These are phyloP conservation scores for Astyanax mexicanus DNA, from an alignment of 2,797 vertebrate genomes.

Conservation along the genomic window DNA sequence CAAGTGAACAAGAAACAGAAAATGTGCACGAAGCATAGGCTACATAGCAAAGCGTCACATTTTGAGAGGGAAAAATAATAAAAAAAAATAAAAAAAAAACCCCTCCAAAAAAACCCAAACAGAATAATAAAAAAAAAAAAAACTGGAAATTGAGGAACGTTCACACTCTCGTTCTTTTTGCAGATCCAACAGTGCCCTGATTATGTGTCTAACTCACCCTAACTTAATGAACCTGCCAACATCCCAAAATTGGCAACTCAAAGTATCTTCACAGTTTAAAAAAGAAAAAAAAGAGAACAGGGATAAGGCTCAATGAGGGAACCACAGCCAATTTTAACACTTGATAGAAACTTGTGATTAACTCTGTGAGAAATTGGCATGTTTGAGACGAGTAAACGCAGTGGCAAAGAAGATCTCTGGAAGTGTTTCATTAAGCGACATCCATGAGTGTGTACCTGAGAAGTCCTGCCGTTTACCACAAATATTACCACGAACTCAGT, in stretches of 20 bases:
- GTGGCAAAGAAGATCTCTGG: constrained; percentile 54
- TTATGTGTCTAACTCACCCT: constrained; percentile 53
- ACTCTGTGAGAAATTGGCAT: constrained; percentile 57
- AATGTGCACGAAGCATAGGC: constrained; percentile 46
- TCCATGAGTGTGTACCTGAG: constrained; percentile 59
- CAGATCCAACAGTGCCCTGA: constrained; percentile 49
- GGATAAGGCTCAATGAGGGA: constrained; percentile 54
- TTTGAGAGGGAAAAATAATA: neutral
- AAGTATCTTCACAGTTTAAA: constrained; percentile 61
- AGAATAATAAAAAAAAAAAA: neutral
- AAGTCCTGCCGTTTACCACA: constrained; percentile 56
- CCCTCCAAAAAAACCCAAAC: too few relatives aligned
- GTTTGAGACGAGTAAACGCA: constrained; percentile 50
- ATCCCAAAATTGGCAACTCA: constrained; percentile 57
- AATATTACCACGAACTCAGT: constrained; percentile 34
- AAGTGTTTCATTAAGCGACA: constrained; percentile 47
- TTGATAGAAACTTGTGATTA: constrained; percentile 57
- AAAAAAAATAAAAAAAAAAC: too few relatives aligned
- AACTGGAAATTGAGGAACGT: constrained; percentile 33
- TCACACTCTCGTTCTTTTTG: constrained; percentile 40
- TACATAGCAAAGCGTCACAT: constrained; percentile 47
- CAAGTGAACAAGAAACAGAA: constrained; percentile 39
- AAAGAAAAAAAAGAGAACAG: constrained; percentile 37
- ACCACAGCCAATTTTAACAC: constrained; percentile 58
- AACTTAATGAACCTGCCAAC: constrained; percentile 54